Base-by-base conservation (phyloP, 2,113 vertebrate genomes). In the Clarias macrocephalus region DNA sequence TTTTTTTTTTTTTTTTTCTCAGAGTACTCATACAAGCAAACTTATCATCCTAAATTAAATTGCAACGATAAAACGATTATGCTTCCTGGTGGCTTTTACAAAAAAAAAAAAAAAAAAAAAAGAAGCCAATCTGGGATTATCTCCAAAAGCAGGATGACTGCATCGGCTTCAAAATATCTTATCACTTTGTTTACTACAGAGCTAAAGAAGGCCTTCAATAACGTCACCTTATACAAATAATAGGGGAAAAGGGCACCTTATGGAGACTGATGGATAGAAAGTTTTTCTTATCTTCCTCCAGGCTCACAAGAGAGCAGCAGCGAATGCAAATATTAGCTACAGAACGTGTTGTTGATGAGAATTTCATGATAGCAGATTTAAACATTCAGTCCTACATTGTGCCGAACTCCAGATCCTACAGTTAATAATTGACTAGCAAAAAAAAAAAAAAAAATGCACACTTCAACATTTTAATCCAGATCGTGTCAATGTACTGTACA, bases 221-320 rank as follows among this genome's bases (percentile, higher is more conserved):
- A 79, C 87, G 86, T 85, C 68, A 76, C 85, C 60, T 28, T 3
- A 21, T 42, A 73, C 70, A 73, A 73, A 73, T 48, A 73, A 73
- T 8, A 0, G 18, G 33, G 4, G 33, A 33, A 33, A 73, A 37
- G 85, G 83, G 79, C 88, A 88, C 91, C 89, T 82, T 88, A 90
- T 88, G 89, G 89, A 65, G 88, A 60, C 33, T 48, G 13, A 13
- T 84, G 63, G 75, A 62, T 89, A 91, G 91, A 89, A 87, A 81
- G 66, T 73, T 65, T 83, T 11, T 72, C 86, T 93, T 92, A 94
- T 94, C 93, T 68, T 18, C 16, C 25, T 66, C 54, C 86, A 0
- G 28, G 82, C 82, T 80, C 88, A 84, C 48, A 42, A 63, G 4
- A 15, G 33, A 82, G 73, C 52, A 79, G 72, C 21, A 56, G 77